These are phyloP conservation scores for Dryadula phaetusa DNA, from an alignment of 2,888 invertebrate genomes.

Conservation along the genomic window DNA sequence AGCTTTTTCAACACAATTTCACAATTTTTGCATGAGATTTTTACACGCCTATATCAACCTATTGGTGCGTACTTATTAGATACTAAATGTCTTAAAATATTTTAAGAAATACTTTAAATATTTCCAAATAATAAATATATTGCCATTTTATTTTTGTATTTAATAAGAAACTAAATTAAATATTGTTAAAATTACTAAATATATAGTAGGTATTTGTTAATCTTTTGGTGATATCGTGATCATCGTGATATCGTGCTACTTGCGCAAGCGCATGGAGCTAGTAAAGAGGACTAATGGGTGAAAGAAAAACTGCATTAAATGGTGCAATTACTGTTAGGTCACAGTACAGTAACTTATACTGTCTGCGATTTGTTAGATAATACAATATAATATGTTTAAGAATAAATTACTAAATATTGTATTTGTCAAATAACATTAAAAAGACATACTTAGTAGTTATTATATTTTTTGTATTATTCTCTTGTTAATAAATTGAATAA, in stretches of 20 bases:
- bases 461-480: neutral
- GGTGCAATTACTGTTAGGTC: conserved; percentile 63
- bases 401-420: neutral
- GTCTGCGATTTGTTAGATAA: conserved; percentile 45
- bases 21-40: no score
- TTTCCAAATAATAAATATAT: no score
- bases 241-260: conserved; percentile 43
- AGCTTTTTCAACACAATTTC: no score
- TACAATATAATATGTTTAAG: neutral
- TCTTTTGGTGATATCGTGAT: neutral
- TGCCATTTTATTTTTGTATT: no score
- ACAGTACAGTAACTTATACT: conserved; percentile 59
- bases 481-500: neutral
- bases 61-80: no score
- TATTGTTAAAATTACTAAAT: no score
- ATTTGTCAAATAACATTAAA: neutral
- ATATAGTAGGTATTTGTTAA: neutral
- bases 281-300: conserved; percentile 65
- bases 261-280: conserved; percentile 58
- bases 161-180: no score
- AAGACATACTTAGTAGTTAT: no score
- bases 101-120: no score
- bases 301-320: conserved; percentile 62
- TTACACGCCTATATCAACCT: no score
- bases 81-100: no score